Base-by-base conservation (phyloP, 1,140 invertebrate species). In the Gonatopus flavifemur region DNA sequence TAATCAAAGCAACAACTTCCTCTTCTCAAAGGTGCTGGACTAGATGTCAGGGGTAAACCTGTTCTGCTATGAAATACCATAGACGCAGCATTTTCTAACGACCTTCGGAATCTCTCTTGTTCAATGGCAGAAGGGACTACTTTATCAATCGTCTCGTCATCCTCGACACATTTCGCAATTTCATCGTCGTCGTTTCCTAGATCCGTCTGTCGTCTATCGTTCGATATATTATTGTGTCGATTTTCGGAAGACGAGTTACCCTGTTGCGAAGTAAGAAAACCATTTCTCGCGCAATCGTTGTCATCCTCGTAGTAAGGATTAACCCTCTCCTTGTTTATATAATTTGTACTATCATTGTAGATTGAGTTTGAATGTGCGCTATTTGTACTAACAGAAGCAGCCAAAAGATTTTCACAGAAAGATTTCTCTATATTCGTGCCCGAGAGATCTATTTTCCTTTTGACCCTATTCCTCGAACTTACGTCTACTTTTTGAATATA, bases 21-120 rank as follows among this genome's bases (percentile, higher is more conserved):
- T 68, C 86, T 84, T 59, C 88, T 67, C 5, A 92, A 71, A 1
- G 91, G 92, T 10, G 91, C 92, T 0, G 91, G 92, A 73, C 90
- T 93, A 9, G 90, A 93, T 2, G 90, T 91, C n/a, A 93, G 74
- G 0, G 91, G 91, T 38, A 94, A 75, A 2, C 90, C 89, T 9
- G 89, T 92, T 62, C 86, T 83, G 36, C 85, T 84, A 67, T 93
- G 88, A 72, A 94, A 94, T 22, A 93, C 86, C 86, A 93, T 88
- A 0, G 85, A 89, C 1, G 90, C 85, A 3, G 90, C 89, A 33
- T 86, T 89, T 50, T 89, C 87, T 48, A 93, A 77, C 18, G 86
- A 84, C 62, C 85, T 84, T n/a, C 87, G 76, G 62, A 92, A 92
- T 44, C 84, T 80, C 35, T 86, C 86, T 69, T 88, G 86, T 42